Conservation (phyloP, 2,888 invertebrate species). For the Augiades crinisus region DNA sequence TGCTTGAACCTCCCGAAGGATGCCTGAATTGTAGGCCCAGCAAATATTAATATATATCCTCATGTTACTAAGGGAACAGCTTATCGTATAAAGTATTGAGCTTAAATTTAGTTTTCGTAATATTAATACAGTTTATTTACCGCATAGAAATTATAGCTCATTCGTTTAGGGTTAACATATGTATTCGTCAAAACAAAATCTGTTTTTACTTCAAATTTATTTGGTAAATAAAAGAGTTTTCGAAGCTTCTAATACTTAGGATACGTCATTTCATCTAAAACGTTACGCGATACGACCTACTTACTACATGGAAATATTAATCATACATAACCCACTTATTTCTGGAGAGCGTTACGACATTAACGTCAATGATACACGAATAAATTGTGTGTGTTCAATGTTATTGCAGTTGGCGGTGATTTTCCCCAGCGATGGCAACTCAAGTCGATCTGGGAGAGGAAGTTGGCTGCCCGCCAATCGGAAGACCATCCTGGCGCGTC, state of each 20-base stretch:
- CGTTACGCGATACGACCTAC: not conserved
- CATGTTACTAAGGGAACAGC: not conserved
- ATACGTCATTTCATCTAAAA: not conserved
- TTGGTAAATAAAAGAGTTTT: no score
- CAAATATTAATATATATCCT: conserved; percentile 53
- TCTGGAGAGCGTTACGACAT: conserved; percentile 9
- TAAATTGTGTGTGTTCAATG: conserved; percentile 14
- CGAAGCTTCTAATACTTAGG: no score
- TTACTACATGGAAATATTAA: not conserved
- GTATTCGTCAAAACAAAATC: no score
- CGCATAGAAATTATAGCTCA: no score
- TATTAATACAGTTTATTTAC: no score
- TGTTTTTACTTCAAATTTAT: no score
- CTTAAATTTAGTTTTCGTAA: not conserved
- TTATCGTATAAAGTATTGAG: not conserved
- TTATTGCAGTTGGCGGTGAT: conserved; percentile 13
- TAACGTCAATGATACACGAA: conserved; percentile 15
- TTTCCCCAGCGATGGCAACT: conserved; percentile 28
- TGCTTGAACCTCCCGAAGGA: conserved; percentile 50
- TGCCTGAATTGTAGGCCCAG: conserved; percentile 43
- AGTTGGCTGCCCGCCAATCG: conserved; percentile 63
- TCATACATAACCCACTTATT: not conserved
- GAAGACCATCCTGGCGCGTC: conserved; percentile 65
- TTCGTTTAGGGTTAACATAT: no score
- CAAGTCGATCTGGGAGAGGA: conserved; percentile 43